A percentile compares a stretch with the other conserved stretches of the same genome.
Conservation (phyloP, 2,888 invertebrate species). For the Tolmerus cingulatus region DNA sequence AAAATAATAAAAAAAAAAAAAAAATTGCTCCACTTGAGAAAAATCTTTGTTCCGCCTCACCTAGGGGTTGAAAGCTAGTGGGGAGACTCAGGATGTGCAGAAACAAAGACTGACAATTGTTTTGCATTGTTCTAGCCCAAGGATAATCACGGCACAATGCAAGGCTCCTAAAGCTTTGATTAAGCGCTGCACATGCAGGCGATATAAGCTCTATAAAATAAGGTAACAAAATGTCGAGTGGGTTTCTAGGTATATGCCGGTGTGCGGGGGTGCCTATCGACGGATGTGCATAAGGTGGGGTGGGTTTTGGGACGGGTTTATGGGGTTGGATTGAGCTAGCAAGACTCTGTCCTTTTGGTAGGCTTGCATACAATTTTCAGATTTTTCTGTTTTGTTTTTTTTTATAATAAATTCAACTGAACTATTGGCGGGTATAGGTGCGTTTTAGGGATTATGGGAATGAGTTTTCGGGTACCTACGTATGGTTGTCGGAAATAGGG, state of each 20-base stretch:
- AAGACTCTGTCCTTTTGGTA: neutral
- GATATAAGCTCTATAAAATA: slow-evolving; percentile 34
- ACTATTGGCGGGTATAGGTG: neutral
- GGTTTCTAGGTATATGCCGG: neutral
- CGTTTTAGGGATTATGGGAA: neutral
- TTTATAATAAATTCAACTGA: neutral
- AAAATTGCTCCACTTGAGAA: slow-evolving; percentile 43
- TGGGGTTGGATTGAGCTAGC: neutral
- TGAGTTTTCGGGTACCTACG: neutral
- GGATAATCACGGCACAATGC: slow-evolving; percentile 44
- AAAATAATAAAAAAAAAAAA: slow-evolving; percentile 4
- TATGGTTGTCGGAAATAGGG: neutral
- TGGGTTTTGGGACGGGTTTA: neutral
- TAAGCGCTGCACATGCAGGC: slow-evolving; percentile 27
- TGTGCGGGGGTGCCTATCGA: neutral
- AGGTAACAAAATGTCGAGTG: slow-evolving; percentile 37
- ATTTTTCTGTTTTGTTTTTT: neutral
- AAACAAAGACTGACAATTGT: slow-evolving; percentile 46
- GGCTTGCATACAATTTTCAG: too few relatives aligned
- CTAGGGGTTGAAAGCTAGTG: slow-evolving; percentile 12
- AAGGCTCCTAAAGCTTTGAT: slow-evolving; percentile 36
- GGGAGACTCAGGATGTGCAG: slow-evolving; percentile 15
- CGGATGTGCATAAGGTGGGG: neutral
- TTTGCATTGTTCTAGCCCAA: slow-evolving; percentile 47
- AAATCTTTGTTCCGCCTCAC: slow-evolving; percentile 48